phyloP scores from a whole-genome alignment of 2,113 vertebrate species.

The Rhinolophus sinicus region DNA sequence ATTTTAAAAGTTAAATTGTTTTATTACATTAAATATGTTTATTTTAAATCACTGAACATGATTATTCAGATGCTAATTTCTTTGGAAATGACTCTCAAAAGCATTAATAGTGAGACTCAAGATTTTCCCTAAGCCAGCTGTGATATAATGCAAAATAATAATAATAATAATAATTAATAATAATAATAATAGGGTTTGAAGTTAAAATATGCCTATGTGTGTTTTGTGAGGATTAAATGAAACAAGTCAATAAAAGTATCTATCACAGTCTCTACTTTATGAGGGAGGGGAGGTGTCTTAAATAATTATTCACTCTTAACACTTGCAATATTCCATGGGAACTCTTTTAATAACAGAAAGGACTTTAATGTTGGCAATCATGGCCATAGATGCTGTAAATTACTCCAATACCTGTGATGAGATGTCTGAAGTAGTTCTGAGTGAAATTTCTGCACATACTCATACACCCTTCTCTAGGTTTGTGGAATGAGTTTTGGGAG shows the following conservation, averaged over 20 bases:
- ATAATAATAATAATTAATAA: too few relatives aligned
- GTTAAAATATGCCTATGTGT: background rate
- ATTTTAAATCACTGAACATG: background rate
- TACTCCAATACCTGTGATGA: background rate
- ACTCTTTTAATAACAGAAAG: background rate
- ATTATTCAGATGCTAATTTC: background rate
- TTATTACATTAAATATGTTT: background rate
- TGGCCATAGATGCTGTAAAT: background rate
- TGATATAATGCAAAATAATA: background rate
- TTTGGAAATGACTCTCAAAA: background rate
- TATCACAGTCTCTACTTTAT: background rate
- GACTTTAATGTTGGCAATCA: background rate
- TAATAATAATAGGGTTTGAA: background rate
- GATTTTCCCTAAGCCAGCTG: background rate
- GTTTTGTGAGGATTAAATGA: background rate
- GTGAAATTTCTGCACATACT: background rate
- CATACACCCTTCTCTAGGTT: background rate
- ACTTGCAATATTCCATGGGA: background rate
- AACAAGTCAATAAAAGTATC: background rate
- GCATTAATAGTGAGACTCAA: background rate
- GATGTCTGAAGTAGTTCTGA: background rate
- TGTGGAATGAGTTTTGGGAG: background rate
- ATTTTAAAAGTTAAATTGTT: background rate
- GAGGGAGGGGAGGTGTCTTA: background rate
- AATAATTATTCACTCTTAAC: background rate